Conservation (phyloP, 1,140 invertebrate genomes). For the Ostrea edulis region DNA sequence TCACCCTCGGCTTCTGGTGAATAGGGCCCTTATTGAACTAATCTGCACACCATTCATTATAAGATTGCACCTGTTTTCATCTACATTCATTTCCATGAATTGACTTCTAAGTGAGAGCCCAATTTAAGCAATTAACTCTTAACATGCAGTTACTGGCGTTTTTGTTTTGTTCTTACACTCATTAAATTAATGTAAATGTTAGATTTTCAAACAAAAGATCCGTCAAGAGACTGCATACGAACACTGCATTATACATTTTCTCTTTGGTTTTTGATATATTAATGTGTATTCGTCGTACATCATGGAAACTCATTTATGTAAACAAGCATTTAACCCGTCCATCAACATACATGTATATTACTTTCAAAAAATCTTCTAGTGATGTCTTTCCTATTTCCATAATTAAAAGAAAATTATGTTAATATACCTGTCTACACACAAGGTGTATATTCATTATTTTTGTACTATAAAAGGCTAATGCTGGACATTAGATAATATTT, state of each 20-base stretch:
- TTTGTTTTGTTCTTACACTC: not conserved
- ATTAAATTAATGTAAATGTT: slow-evolving; percentile 5
- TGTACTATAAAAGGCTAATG: not conserved
- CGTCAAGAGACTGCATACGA: not conserved
- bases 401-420: not conserved
- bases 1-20: too few relatives aligned
- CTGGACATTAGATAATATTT: slow-evolving; percentile 2
- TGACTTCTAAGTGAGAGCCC: not conserved
- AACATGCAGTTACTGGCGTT: not conserved
- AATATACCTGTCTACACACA: not conserved
- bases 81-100: not conserved
- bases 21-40: too few relatives aligned
- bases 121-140: not conserved
- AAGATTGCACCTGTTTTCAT: not conserved
- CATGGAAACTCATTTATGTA: not conserved
- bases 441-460: not conserved
- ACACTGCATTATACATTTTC: not conserved
- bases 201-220: not conserved
- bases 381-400: not conserved
- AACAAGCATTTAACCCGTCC: not conserved
- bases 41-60: not conserved
- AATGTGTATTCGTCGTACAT: not conserved
- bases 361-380: slow-evolving; percentile 1
- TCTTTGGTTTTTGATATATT: not conserved
- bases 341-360: not conserved